Conservation (phyloP, 2,888 invertebrate genomes). For the Coleophora deauratella region DNA sequence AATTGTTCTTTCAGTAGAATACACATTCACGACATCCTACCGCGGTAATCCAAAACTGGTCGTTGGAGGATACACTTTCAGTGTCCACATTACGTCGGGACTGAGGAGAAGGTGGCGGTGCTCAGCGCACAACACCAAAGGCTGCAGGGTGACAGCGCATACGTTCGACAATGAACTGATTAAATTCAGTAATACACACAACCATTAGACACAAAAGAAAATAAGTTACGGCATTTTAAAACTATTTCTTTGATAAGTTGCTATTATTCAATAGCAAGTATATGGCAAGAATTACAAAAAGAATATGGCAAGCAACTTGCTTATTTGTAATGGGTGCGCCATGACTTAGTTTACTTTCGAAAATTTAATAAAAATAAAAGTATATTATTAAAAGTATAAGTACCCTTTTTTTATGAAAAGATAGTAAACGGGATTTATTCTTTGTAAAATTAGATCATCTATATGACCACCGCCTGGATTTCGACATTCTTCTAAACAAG, state of each 20-base stretch:
- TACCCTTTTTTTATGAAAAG: too few species aligned
- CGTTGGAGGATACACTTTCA: slow-evolving; percentile 25
- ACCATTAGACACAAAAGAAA: too few species aligned
- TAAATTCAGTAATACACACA: slow-evolving; percentile 7
- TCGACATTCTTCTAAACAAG: too few species aligned
- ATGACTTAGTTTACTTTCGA: too few species aligned
- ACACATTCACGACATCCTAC: not conserved
- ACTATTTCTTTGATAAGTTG: not conserved
- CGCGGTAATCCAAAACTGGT: slow-evolving; percentile 25
- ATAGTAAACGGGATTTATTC: too few species aligned
- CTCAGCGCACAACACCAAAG: slow-evolving; percentile 21
- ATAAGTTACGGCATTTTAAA: not conserved
- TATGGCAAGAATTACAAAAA: not conserved
- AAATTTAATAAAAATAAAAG: too few species aligned
- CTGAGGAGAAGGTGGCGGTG: slow-evolving; percentile 19
- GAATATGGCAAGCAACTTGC: not conserved
- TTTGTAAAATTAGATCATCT: too few species aligned
- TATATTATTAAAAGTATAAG: too few species aligned
- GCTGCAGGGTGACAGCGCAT: slow-evolving; percentile 21
- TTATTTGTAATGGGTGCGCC: too few species aligned
- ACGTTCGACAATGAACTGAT: slow-evolving; percentile 19
- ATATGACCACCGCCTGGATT: too few species aligned
- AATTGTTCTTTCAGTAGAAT: not conserved
- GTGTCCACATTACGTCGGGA: slow-evolving; percentile 6
- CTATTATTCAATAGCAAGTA: not conserved